Conservation (phyloP, 2,888 invertebrate species). For the Poecilobothrus nobilitatus region DNA sequence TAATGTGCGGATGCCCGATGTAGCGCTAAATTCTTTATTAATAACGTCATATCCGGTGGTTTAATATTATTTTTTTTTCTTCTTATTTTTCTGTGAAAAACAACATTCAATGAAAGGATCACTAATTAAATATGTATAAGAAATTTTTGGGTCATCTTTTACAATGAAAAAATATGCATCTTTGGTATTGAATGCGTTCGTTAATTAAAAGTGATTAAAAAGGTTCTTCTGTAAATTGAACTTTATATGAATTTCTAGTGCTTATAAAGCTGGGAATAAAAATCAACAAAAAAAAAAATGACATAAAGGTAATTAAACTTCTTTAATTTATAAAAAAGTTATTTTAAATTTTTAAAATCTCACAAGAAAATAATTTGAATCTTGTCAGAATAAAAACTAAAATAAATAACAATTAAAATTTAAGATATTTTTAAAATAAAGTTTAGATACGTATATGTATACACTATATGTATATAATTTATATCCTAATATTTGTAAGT, state of each 20-base stretch:
- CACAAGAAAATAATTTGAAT: too few relatives aligned
- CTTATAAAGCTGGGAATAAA: too few relatives aligned
- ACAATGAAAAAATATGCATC: not conserved
- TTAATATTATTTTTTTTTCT: not conserved
- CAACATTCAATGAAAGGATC: conserved; percentile 10
- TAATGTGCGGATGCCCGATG: not conserved
- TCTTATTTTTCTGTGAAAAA: not conserved
- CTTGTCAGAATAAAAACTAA: too few relatives aligned
- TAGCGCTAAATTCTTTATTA: not conserved
- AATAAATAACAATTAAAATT: too few relatives aligned
- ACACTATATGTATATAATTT: too few relatives aligned
- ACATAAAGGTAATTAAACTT: too few relatives aligned
- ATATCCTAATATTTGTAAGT: too few relatives aligned
- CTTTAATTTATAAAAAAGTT: too few relatives aligned
- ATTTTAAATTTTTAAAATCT: too few relatives aligned
- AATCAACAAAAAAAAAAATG: too few relatives aligned
- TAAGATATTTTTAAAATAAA: too few relatives aligned
- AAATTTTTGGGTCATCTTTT: conserved; percentile 2
- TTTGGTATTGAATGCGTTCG: not conserved
- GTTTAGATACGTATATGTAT: too few relatives aligned
- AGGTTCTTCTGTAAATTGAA: not conserved
- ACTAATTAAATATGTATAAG: not conserved
- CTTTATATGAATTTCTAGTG: not conserved
- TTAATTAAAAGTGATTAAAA: conserved; percentile 1
- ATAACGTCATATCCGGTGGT: conserved; percentile 5